phyloP scores from a whole-genome alignment of 2,888 invertebrate species.

The Callyntrura sp. region DNA sequence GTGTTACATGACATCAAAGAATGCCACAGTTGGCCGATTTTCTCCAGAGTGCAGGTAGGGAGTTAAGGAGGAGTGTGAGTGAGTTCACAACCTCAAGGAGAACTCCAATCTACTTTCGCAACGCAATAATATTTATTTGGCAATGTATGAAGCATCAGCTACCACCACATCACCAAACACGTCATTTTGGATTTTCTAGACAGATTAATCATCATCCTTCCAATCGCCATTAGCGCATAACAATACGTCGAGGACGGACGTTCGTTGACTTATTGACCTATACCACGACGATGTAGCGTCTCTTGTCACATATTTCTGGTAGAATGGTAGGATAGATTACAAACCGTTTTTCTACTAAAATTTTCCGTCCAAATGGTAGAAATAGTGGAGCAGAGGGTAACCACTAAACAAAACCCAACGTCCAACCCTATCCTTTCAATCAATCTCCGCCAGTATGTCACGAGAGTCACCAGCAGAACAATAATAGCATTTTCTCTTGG shows the following conservation, averaged over 20 bases:
- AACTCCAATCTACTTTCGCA: too few relatives aligned
- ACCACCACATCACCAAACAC: background rate
- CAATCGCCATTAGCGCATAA: too few relatives aligned
- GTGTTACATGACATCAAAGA: background rate
- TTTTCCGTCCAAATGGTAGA: background rate
- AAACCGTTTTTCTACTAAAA: constrained; percentile 28
- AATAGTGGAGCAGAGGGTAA: constrained; percentile 42
- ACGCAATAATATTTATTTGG: background rate
- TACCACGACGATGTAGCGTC: too few relatives aligned
- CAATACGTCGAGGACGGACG: constrained; percentile 46
- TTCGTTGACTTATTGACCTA: constrained; percentile 48
- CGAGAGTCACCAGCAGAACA: constrained; percentile 48
- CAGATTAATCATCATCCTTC: background rate
- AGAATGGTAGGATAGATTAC: background rate
- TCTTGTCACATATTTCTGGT: constrained; percentile 7
- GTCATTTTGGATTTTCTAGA: constrained; percentile 25
- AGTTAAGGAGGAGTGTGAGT: background rate
- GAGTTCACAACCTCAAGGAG: background rate
- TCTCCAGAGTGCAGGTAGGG: constrained; percentile 40
- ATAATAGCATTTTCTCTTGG: constrained; percentile 34
- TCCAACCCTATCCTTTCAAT: constrained; percentile 1
- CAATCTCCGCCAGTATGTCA: constrained; percentile 58
- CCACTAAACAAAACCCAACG: background rate
- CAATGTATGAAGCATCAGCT: background rate
- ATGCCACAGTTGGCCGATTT: constrained; percentile 46